These are phyloP conservation scores for Oryzaephilus surinamensis DNA, from an alignment of 1,140 invertebrate genomes.

Conservation along the genomic window DNA sequence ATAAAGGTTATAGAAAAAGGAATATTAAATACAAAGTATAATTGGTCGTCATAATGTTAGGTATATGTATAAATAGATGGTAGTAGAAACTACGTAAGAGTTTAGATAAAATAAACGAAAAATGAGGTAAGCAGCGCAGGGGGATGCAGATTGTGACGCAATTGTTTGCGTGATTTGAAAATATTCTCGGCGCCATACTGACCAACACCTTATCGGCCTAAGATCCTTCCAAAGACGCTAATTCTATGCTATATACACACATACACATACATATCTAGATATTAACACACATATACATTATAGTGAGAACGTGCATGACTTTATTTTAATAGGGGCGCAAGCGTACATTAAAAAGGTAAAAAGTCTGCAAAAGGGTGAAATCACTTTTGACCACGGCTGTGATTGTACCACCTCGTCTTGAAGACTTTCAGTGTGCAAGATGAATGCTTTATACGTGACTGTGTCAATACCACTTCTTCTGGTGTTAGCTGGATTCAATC, in stretches of 20 bases:
- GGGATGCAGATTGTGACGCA: conserved; percentile 22
- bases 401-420: conserved; percentile 18
- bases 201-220: conserved; percentile 24
- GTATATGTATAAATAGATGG: too few relatives aligned
- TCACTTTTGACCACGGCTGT: conserved; percentile 23
- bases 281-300: too few relatives aligned
- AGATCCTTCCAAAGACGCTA: conserved; percentile 26
- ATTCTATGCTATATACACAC: conserved; percentile 26
- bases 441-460: conserved; percentile 35
- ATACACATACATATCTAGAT: too few relatives aligned
- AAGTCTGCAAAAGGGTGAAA: conserved; percentile 14
- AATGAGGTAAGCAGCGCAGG: conserved; percentile 5
- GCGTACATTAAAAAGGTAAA: conserved; percentile 12
- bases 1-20: too few relatives aligned
- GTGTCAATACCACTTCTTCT: conserved; percentile 33
- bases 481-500: conserved; percentile 34
- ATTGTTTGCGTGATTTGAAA: conserved; percentile 25
- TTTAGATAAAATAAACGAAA: too few relatives aligned
- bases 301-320: conserved; percentile 22
- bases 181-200: conserved; percentile 25
- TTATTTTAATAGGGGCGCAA: conserved; percentile 16
- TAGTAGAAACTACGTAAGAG: too few relatives aligned
- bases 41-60: too few relatives aligned
- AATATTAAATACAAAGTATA: too few relatives aligned
- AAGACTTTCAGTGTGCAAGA: conserved; percentile 18